Evolutionary conservation across 2,113 vertebrate species (phyloP).

Genomic region (Motacilla alba): DNA sequence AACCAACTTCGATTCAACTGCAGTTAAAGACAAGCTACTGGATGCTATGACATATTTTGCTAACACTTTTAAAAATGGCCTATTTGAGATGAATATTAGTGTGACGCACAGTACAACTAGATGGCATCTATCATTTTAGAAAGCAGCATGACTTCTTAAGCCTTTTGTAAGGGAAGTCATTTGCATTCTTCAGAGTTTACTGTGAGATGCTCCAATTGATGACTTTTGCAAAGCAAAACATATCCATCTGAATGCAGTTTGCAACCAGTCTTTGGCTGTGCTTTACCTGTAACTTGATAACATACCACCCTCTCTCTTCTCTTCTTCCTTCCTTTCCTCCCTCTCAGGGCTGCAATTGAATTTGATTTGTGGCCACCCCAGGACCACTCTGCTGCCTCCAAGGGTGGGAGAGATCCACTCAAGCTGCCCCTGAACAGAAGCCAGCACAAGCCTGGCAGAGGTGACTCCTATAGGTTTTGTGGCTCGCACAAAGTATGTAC

Average conservation of each 20-base stretch:
- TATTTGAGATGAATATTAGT: neutral
- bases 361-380: neutral
- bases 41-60: neutral
- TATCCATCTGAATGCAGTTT: neutral
- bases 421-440: neutral
- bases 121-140: neutral
- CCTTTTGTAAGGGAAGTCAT: neutral
- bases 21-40: neutral
- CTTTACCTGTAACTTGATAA: neutral
- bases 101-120: neutral
- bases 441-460: neutral
- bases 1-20: neutral
- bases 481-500: neutral
- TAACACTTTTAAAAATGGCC: neutral
- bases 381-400: rapidly evolving
- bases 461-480: neutral
- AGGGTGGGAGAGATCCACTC: rapidly evolving
- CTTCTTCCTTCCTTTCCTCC: neutral
- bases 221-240: neutral
- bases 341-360: neutral
- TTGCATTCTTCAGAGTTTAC: neutral
- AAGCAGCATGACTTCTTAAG: neutral
- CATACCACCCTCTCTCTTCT: neutral
- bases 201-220: neutral
- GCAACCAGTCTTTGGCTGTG: neutral